Conservation (phyloP, 2,888 invertebrate species). For the Lysandra coridon region DNA sequence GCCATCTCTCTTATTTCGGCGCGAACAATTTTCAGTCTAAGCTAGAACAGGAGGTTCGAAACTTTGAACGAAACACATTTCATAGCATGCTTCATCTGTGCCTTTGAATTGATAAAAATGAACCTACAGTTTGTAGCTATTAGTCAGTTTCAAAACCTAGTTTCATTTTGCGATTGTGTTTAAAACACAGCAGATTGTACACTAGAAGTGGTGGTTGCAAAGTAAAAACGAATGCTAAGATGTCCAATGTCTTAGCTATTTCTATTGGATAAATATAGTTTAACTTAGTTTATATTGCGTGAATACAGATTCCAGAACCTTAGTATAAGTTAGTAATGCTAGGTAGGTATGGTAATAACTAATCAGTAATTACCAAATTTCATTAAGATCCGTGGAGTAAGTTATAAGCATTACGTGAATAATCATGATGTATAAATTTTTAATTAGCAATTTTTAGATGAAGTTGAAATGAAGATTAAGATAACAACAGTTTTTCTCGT, state of each 20-base stretch:
- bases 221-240: too few relatives aligned
- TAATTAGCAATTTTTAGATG: background rate
- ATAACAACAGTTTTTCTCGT: background rate
- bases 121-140: background rate
- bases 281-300: too few relatives aligned
- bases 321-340: too few relatives aligned
- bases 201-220: too few relatives aligned
- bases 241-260: too few relatives aligned
- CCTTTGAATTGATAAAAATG: background rate
- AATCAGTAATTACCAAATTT: too few relatives aligned
- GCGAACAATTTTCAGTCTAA: slow-evolving; percentile 4
- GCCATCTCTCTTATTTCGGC: slow-evolving; percentile 26
- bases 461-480: background rate
- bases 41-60: slow-evolving; percentile 4
- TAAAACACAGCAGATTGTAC: background rate
- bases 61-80: slow-evolving; percentile 24
- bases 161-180: background rate
- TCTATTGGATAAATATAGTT: too few relatives aligned
- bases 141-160: background rate
- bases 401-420: too few relatives aligned
- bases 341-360: too few relatives aligned
- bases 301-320: too few relatives aligned
- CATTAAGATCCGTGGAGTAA: too few relatives aligned
- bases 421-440: background rate
- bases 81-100: background rate